Percentiles rank a stretch among this genome's conserved stretches.
These are phyloP conservation scores for Galago senegalensis DNA, from an alignment of 2,797 vertebrate species.

Conservation along the genomic window DNA sequence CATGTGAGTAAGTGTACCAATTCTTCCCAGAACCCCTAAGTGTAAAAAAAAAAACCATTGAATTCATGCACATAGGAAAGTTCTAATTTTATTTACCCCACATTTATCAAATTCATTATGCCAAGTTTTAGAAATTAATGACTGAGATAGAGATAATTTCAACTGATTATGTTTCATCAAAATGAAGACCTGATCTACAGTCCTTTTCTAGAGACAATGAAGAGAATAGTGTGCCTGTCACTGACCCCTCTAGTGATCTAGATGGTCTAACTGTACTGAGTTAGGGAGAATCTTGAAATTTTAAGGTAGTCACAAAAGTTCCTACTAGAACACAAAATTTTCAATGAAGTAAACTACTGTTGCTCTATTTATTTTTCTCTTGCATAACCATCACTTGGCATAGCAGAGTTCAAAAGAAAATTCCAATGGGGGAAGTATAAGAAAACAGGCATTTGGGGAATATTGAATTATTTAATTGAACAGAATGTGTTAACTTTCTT, in stretches of 20 bases:
- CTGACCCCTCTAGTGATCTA: not conserved
- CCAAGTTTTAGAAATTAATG: not conserved
- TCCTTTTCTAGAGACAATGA: not conserved
- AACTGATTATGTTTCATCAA: not conserved
- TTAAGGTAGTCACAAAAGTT: not conserved
- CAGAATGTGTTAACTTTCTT: not conserved
- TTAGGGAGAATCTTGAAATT: not conserved
- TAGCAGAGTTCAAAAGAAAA: not conserved
- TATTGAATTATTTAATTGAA: not conserved
- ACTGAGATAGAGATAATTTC: not conserved
- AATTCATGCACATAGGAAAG: not conserved
- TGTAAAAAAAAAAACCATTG: not conserved
- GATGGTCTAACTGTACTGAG: rapidly evolving
- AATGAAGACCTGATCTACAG: not conserved
- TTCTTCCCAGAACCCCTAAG: not conserved
- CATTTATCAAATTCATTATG: not conserved
- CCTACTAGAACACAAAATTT: not conserved
- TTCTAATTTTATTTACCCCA: not conserved
- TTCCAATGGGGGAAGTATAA: not conserved
- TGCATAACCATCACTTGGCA: not conserved
- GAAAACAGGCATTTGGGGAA: not conserved
- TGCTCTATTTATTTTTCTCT: not conserved
- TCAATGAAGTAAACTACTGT: not conserved
- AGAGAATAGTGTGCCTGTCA: rapidly evolving
- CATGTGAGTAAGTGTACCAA: not conserved